Evolutionary conservation across 1,140 invertebrate species (phyloP).

Genomic region (Cotesia glomerata): DNA sequence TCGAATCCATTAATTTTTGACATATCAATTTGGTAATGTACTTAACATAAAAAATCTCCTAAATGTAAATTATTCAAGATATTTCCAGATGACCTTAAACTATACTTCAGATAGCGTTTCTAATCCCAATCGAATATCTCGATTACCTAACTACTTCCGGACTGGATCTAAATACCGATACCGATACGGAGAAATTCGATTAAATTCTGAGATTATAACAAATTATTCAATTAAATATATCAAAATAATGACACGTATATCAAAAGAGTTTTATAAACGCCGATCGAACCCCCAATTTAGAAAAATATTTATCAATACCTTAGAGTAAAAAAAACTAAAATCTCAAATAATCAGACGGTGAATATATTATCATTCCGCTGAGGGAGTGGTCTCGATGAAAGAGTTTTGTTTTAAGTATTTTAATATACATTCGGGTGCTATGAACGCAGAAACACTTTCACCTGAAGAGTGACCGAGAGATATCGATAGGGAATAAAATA

Average conservation of each 20-base stretch:
- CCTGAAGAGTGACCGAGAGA: conserved; percentile 1
- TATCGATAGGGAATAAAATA: not conserved
- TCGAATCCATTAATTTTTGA: too few species aligned
- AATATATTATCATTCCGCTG: conserved; percentile 17
- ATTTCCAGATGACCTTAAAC: conserved; percentile 1
- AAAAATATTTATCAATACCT: not conserved
- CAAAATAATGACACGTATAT: not conserved
- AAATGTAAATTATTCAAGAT: not conserved
- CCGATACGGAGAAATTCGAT: not conserved
- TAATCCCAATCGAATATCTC: not conserved
- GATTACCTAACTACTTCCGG: not conserved
- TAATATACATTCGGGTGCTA: conserved; percentile 20
- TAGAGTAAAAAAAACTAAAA: not conserved
- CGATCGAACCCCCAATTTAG: not conserved
- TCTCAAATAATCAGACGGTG: not conserved
- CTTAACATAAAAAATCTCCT: too few species aligned
- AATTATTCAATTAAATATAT: not conserved
- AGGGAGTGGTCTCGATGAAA: conserved; percentile 23
- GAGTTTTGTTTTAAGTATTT: not conserved
- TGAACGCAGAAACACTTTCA: conserved; percentile 36
- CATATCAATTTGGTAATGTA: too few species aligned
- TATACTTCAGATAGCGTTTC: conserved; percentile 2
- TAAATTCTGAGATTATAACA: not conserved
- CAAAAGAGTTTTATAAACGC: too few species aligned
- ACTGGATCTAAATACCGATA: not conserved